Conservation (phyloP, 2,888 invertebrate genomes). For the Apotomis betuletana region DNA sequence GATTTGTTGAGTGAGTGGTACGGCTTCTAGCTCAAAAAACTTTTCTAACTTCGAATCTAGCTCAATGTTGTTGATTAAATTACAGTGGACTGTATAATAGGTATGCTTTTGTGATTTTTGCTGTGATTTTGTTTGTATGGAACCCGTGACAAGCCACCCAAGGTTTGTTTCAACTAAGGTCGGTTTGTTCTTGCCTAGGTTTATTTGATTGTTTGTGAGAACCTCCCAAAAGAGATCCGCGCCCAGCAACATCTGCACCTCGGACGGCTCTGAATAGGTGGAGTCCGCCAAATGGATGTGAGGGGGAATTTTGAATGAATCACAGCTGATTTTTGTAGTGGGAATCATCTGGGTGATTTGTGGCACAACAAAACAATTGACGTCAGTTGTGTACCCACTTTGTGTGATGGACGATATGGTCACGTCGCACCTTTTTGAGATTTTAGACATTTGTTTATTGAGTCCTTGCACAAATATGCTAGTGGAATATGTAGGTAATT, state of each 20-base stretch:
- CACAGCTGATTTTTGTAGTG: slow-evolving; percentile 6
- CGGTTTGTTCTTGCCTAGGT: slow-evolving; percentile 31
- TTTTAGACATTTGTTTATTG: too few relatives aligned
- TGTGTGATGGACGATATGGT: too few relatives aligned
- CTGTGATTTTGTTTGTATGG: background rate
- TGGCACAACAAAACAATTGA: too few relatives aligned
- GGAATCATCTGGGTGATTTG: too few relatives aligned
- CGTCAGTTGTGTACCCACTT: too few relatives aligned
- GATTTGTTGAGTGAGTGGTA: background rate
- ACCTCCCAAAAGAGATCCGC: too few relatives aligned
- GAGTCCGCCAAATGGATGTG: slow-evolving; percentile 19
- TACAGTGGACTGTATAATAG: slow-evolving; percentile 8
- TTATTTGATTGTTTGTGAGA: too few relatives aligned
- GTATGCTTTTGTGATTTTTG: background rate
- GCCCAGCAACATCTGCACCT: too few relatives aligned
- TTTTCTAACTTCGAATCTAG: slow-evolving; percentile 9
- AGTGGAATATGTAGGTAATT: too few relatives aligned
- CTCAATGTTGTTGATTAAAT: slow-evolving; percentile 2
- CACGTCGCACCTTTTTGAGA: too few relatives aligned
- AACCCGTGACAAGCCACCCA: slow-evolving; percentile 38
- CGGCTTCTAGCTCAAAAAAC: slow-evolving; percentile 26
- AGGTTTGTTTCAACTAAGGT: slow-evolving; percentile 33
- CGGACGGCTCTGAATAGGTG: too few relatives aligned
- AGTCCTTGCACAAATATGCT: too few relatives aligned
- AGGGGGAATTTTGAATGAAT: slow-evolving; percentile 33